Conservation (phyloP, 2,113 vertebrate species). For the Aramus guarauna region DNA sequence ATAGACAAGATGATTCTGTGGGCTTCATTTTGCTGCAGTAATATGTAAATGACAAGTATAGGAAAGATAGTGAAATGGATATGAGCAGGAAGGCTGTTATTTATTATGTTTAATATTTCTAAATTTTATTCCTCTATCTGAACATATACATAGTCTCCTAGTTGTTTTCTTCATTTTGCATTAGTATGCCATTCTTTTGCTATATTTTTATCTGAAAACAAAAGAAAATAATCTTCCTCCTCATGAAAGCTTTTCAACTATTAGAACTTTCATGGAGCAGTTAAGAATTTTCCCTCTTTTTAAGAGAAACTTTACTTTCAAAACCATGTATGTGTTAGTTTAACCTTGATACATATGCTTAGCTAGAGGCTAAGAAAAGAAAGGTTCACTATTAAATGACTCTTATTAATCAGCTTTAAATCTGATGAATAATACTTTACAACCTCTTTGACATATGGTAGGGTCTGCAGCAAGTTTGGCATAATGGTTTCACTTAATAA, state of each 20-base stretch:
- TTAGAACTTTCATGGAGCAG: background rate
- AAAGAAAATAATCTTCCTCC: background rate
- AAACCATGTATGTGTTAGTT: conserved; percentile 25
- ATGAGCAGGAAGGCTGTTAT: background rate
- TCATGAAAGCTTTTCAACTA: background rate
- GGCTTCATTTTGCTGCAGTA: background rate
- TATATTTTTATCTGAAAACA: background rate
- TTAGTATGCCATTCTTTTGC: background rate
- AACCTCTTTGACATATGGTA: conserved; percentile 77
- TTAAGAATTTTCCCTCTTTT: background rate
- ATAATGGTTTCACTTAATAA: conserved; percentile 81
- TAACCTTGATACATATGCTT: conserved; percentile 71
- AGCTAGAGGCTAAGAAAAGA: conserved; percentile 66
- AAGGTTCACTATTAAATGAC: conserved; percentile 62
- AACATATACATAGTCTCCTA: background rate
- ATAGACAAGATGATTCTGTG: background rate
- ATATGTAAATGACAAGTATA: background rate
- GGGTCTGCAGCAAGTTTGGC: conserved; percentile 69
- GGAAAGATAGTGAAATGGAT: background rate
- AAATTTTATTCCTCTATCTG: background rate
- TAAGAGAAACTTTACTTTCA: conserved; percentile 52
- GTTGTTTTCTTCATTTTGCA: background rate
- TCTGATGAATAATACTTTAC: conserved; percentile 78
- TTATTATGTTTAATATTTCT: background rate
- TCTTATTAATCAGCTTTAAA: conserved; percentile 76